phyloP scores from a whole-genome alignment of 2,888 invertebrate species.

The Apomyelois bistriatella region DNA sequence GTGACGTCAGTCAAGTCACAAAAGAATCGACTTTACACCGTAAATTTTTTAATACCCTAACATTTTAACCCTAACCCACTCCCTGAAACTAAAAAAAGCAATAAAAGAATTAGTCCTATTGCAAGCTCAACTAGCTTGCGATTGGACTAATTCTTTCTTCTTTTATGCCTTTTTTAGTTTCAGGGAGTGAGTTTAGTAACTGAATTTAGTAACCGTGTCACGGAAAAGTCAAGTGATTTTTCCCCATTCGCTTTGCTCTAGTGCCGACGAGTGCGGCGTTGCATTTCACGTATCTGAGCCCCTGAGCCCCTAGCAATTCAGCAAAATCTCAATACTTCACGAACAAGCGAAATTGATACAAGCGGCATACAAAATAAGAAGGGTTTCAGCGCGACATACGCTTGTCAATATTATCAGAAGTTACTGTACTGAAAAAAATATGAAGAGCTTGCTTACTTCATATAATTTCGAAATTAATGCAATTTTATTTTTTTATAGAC shows the following conservation, averaged over 20 bases:
- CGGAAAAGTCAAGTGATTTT: background rate
- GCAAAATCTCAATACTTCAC: background rate
- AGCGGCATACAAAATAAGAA: background rate
- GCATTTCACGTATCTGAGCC: slow-evolving; percentile 1
- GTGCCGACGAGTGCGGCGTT: background rate
- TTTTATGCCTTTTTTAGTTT: too few relatives aligned
- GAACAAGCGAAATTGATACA: background rate
- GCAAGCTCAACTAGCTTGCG: too few relatives aligned
- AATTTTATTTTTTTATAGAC: too few relatives aligned
- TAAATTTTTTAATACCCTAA: too few relatives aligned
- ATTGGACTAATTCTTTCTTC: too few relatives aligned
- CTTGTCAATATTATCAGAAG: background rate
- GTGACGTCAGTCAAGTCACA: too few relatives aligned
- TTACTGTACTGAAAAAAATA: background rate
- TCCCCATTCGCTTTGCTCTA: background rate
- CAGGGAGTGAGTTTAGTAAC: background rate
- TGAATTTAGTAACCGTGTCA: background rate
- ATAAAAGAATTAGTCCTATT: too few relatives aligned
- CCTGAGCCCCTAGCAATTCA: background rate
- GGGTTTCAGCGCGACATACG: background rate
- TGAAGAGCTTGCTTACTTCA: background rate
- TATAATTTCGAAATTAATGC: too few relatives aligned
- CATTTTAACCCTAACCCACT: too few relatives aligned
- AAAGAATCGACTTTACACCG: too few relatives aligned
- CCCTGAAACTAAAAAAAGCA: too few relatives aligned